Conservation (phyloP, 2,888 invertebrate genomes). For the Escarpia spicata region DNA sequence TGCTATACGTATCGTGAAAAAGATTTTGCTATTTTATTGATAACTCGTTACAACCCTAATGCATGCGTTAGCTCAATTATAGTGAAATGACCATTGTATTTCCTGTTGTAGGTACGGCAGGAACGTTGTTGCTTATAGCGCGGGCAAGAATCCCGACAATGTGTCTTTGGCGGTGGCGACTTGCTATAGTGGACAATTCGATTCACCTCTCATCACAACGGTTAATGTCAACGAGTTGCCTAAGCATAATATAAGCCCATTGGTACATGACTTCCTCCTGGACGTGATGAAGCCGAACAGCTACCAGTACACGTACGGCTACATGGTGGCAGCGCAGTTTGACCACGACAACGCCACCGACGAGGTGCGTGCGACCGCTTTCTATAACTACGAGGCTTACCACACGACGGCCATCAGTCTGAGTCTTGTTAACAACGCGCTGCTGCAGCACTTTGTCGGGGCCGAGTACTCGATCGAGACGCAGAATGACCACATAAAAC, state of each 20-base stretch:
- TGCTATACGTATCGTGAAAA: no score
- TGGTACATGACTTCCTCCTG: not conserved
- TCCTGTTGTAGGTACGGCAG: not conserved
- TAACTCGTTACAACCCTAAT: no score
- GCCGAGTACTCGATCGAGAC: not conserved
- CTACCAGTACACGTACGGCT: not conserved
- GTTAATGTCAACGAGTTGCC: slow-evolving; percentile 8
- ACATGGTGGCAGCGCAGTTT: not conserved
- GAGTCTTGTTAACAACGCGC: not conserved
- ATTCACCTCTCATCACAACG: not conserved
- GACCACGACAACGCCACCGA: not conserved
- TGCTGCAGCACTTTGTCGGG: not conserved
- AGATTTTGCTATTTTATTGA: no score
- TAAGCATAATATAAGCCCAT: not conserved
- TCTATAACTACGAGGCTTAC: not conserved
- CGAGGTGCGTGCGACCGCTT: not conserved
- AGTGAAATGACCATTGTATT: not conserved
- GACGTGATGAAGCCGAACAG: not conserved
- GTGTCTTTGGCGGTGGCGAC: not conserved
- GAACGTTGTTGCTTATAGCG: not conserved
- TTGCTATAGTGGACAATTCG: not conserved
- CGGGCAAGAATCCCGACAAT: not conserved
- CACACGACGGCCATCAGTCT: slow-evolving; percentile 3
- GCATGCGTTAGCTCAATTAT: no score
- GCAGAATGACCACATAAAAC: not conserved